Conservation (phyloP, 2,888 invertebrate species). For the Eupithecia subumbrata region DNA sequence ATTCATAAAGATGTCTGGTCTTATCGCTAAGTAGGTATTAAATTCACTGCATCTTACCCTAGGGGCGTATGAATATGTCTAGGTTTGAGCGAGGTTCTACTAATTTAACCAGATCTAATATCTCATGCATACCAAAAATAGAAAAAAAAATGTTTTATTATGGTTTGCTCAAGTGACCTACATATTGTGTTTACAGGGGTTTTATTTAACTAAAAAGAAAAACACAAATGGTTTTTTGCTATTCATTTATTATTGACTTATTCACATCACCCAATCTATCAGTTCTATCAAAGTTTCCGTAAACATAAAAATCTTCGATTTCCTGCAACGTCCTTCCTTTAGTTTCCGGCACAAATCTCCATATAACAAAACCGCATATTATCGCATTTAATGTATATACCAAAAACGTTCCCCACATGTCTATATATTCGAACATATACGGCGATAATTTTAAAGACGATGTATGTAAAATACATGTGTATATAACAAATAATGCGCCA, state of each 20-base stretch:
- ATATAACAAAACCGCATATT: conserved; percentile 32
- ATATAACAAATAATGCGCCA: conserved; percentile 36
- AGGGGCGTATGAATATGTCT: too few species aligned
- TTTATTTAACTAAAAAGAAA: too few species aligned
- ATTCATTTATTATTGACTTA: not conserved
- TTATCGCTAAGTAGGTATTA: too few species aligned
- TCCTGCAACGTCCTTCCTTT: conserved; percentile 41
- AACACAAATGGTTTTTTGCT: not conserved
- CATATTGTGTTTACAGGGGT: too few species aligned
- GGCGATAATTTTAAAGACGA: conserved; percentile 41
- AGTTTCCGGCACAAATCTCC: conserved; percentile 43
- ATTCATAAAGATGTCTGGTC: too few species aligned
- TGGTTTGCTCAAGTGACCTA: too few species aligned
- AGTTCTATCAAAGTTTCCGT: conserved; percentile 28
- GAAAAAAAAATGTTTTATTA: too few species aligned
- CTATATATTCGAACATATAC: conserved; percentile 38
- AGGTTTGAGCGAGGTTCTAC: too few species aligned
- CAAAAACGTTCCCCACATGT: conserved; percentile 42
- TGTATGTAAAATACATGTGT: conserved; percentile 35
- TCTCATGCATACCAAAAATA: too few species aligned
- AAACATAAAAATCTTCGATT: conserved; percentile 40
- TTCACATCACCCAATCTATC: not conserved
- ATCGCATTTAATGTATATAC: conserved; percentile 34
- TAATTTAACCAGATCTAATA: too few species aligned
- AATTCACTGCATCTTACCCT: too few species aligned